These are phyloP conservation scores for Lanistes nyassanus DNA, from an alignment of 1,140 invertebrate species.

Conservation along the genomic window DNA sequence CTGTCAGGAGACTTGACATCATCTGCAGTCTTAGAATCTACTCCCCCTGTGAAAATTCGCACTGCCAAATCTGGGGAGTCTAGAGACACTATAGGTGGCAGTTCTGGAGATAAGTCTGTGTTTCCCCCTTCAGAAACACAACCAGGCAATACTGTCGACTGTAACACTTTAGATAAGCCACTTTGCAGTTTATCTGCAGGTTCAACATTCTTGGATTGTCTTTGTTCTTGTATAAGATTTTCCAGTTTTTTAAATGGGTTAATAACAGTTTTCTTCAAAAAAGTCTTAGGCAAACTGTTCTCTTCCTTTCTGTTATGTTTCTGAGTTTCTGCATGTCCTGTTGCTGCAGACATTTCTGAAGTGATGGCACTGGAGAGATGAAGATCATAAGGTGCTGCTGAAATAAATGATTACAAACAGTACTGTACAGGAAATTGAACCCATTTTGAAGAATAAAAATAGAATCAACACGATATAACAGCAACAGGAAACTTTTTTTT, in stretches of 20 bases:
- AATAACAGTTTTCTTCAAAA: slow-evolving; percentile 44
- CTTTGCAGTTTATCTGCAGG: no score
- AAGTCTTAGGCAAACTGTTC: slow-evolving; percentile 23
- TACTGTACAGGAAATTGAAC: neutral
- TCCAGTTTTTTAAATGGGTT: slow-evolving; percentile 47
- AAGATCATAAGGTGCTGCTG: neutral
- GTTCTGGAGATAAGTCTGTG: slow-evolving; percentile 31
- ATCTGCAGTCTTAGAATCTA: neutral
- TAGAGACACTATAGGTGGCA: slow-evolving; percentile 50
- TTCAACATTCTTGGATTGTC: neutral
- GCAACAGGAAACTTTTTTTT: no score
- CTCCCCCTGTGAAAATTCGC: slow-evolving; percentile 36
- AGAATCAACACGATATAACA: neutral
- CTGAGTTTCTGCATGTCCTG: neutral
- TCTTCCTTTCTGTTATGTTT: neutral
- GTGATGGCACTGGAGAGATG: neutral
- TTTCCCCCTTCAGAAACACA: neutral
- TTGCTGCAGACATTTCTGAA: neutral
- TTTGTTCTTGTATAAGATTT: slow-evolving; percentile 7
- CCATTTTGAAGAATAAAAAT: neutral
- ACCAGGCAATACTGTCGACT: no score
- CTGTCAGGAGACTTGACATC: slow-evolving; percentile 18
- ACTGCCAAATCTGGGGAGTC: slow-evolving; percentile 48
- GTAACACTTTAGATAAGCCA: no score
- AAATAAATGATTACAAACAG: neutral